Conservation (phyloP, 2,797 vertebrate species). For the Anomalospiza imberbis region DNA sequence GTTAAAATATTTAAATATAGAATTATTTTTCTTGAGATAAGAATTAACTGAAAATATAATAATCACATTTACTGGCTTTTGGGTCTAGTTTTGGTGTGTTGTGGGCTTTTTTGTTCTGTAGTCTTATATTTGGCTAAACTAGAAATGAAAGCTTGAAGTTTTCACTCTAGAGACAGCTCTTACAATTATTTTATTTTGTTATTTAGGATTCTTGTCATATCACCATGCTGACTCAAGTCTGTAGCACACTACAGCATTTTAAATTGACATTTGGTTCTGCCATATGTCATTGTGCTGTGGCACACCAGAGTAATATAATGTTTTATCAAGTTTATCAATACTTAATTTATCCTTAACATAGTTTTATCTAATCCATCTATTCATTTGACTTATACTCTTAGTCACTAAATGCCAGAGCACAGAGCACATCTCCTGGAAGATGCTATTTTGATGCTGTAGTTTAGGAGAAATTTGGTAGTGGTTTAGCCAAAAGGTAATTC, state of each 20-base stretch:
- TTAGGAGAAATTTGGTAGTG: background rate
- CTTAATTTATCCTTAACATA: slow-evolving; percentile 12
- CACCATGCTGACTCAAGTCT: background rate
- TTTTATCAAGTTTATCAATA: slow-evolving; percentile 20
- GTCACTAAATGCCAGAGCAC: background rate
- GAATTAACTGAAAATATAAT: background rate
- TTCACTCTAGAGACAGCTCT: background rate
- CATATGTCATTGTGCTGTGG: background rate
- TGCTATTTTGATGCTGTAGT: background rate
- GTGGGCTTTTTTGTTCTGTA: rapidly evolving
- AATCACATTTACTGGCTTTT: background rate
- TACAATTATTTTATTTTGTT: background rate
- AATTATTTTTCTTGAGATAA: background rate
- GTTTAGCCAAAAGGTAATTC: background rate
- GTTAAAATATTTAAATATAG: background rate
- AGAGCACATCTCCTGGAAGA: background rate
- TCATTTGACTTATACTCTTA: background rate
- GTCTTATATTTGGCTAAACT: background rate
- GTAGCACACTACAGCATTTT: background rate
- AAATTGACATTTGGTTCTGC: slow-evolving; percentile 9
- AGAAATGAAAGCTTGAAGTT: background rate
- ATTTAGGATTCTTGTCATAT: background rate
- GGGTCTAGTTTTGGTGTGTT: background rate
- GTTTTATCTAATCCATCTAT: slow-evolving; percentile 1
- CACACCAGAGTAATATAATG: background rate